Percentiles rank a stretch among this genome's conserved stretches.
phyloP scores from a whole-genome alignment of 1,140 invertebrate genomes.

The Brachionus paranguensis region DNA sequence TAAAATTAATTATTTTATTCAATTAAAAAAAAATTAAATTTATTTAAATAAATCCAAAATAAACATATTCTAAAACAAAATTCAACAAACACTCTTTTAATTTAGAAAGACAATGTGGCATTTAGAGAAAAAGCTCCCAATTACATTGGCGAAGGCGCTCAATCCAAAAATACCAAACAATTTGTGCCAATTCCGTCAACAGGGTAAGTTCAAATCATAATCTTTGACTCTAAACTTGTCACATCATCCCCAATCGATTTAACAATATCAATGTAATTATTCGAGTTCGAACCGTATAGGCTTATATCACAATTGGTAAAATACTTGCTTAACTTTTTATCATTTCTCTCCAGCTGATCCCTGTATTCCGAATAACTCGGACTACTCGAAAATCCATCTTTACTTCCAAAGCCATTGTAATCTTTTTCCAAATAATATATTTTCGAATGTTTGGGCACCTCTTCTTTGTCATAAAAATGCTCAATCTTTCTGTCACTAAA shows the following conservation, averaged over 20 bases:
- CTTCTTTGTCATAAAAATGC: constrained; percentile 23
- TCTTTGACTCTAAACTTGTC: neutral
- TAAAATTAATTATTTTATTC: neutral
- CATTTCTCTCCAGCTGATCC: neutral
- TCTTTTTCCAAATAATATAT: neutral
- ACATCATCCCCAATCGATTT: neutral
- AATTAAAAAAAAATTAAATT: neutral
- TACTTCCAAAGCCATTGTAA: neutral
- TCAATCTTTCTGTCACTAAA: constrained; percentile 29
- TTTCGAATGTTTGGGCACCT: neutral
- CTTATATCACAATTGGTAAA: constrained; percentile 2
- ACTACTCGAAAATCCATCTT: neutral
- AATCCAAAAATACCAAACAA: constrained; percentile 1
- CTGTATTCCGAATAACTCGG: neutral
- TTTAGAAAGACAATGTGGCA: constrained; percentile 24
- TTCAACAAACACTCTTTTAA: neutral
- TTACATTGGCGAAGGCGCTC: constrained; percentile 33
- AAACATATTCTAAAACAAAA: neutral
- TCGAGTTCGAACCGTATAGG: neutral
- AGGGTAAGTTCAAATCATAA: constrained; percentile 15
- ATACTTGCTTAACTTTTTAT: neutral
- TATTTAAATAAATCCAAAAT: neutral
- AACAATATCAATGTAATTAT: constrained; percentile 1
- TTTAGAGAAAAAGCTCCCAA: constrained; percentile 37
- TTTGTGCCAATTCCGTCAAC: constrained; percentile 18